Base-by-base conservation (phyloP, 2,113 vertebrate genomes). In the Pelodiscus sinensis region DNA sequence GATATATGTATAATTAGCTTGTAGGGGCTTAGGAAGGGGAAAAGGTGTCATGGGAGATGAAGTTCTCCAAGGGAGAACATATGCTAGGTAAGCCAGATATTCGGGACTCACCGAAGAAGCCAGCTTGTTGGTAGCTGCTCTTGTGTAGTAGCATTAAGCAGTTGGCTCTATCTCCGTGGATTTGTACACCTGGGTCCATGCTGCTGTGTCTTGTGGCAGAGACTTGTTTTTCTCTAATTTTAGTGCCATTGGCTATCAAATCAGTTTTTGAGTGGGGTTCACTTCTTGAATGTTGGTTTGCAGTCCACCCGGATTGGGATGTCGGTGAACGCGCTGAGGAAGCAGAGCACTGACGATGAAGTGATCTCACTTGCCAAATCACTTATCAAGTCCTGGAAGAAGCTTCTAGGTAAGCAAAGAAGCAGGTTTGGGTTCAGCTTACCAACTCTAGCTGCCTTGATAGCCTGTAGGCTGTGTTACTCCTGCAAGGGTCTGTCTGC, bases 371-470 rank as follows among this genome's bases (percentile, higher is more conserved):
- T 99, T 91, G 99, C 99, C 96, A 99, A 99, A 98, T 98, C 98
- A 5, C 99, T 99, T 95, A 99, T 99, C 98, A 99, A 99, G 92
- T 98, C 99, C 92, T 99, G 99, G 99, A 99, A 99, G 93, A 99
- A 99, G 88, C 98, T 99, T 90, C 97, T 99, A 87, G 98, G 99
- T 99, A 97, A 93, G 98, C 52, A 88, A 90, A 84, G 71, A 55
- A 60, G 44, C 44, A 1, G 71, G 52, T 92, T 88, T 77, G 81
- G 11, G 81, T 80, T 50, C 9, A n/a, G 21, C 50, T 87, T 89
- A 52, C 44, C 80, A 79, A 4, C 55, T 93, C 80, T 81, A 87
- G 55, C 2, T 38, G 29, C 27, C 24, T 21, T 60, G 16, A 21
- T 50, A 55, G 29, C 44, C 44, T 2, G 58, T 58, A 82, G 92